A percentile compares a stretch with the other conserved stretches of the same genome.
Evolutionary conservation across 2,113 vertebrate genomes (phyloP).

Genomic region (Felis chaus): DNA sequence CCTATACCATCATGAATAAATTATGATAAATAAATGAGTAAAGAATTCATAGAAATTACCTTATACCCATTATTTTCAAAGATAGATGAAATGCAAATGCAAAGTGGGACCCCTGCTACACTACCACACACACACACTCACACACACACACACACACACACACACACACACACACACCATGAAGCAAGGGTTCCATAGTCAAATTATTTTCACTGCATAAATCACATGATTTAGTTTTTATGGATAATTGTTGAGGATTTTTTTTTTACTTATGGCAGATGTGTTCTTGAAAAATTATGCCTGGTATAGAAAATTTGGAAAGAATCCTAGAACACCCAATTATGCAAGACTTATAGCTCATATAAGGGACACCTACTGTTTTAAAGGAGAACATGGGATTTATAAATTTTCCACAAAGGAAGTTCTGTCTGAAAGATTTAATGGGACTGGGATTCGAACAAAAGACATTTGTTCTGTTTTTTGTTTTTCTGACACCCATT

Average conservation of each 20-base stretch:
- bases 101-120: not conserved
- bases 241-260: constrained; percentile 75
- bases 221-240: constrained; percentile 69
- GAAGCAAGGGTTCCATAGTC: not conserved
- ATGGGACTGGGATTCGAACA: constrained; percentile 77
- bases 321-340: constrained; percentile 83
- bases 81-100: not conserved
- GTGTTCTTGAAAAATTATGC: constrained; percentile 83
- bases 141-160: not conserved
- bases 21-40: constrained; percentile 24
- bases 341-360: constrained; percentile 84
- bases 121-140: not conserved
- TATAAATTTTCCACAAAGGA: constrained; percentile 85
- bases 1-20: not conserved
- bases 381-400: constrained; percentile 83
- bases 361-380: constrained; percentile 84
- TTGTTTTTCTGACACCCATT: constrained; percentile 77
- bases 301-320: constrained; percentile 83
- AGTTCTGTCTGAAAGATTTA: constrained; percentile 85
- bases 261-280: constrained; percentile 74
- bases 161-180: not conserved
- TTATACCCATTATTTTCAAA: constrained; percentile 25
- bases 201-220: constrained; percentile 60
- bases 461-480: constrained; percentile 75
- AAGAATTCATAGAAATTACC: not conserved